phyloP scores from a whole-genome alignment of 2,797 vertebrate species.

The Prunella strophiata region DNA sequence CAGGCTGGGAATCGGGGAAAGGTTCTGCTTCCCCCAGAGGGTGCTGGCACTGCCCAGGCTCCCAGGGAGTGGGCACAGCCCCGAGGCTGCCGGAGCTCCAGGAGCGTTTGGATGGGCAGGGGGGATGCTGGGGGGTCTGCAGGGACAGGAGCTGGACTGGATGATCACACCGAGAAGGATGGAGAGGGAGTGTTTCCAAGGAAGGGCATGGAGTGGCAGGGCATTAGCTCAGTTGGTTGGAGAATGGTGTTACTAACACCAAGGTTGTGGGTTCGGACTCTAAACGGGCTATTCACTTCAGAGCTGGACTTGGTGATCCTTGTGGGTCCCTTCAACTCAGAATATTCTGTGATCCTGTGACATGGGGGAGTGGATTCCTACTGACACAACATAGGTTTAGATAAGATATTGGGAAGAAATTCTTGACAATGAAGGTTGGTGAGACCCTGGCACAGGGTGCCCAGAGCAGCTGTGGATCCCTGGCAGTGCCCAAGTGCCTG shows the following conservation, averaged over 20 bases:
- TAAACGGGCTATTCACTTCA: neutral
- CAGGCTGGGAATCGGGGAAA: rapidly evolving
- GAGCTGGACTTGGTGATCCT: neutral
- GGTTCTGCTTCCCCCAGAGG: neutral
- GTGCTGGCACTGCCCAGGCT: neutral
- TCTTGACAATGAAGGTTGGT: neutral
- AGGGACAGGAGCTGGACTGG: neutral
- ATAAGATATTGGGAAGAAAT: neutral
- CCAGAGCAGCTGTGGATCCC: neutral
- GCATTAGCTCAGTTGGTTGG: neutral
- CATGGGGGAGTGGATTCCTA: neutral
- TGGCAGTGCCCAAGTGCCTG: neutral
- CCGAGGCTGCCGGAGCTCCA: neutral
- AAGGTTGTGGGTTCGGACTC: neutral
- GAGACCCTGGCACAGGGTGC: neutral
- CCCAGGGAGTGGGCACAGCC: neutral
- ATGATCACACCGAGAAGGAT: neutral
- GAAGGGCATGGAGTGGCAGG: too few relatives aligned
- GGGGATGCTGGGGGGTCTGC: neutral
- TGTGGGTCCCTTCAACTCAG: neutral
- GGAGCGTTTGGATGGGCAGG: neutral
- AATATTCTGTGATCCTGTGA: neutral
- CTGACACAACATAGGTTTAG: neutral
- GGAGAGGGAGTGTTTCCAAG: too few relatives aligned
- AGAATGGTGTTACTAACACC: neutral